phyloP scores from a whole-genome alignment of 1,140 invertebrate genomes.

The Drosophila orosa region DNA sequence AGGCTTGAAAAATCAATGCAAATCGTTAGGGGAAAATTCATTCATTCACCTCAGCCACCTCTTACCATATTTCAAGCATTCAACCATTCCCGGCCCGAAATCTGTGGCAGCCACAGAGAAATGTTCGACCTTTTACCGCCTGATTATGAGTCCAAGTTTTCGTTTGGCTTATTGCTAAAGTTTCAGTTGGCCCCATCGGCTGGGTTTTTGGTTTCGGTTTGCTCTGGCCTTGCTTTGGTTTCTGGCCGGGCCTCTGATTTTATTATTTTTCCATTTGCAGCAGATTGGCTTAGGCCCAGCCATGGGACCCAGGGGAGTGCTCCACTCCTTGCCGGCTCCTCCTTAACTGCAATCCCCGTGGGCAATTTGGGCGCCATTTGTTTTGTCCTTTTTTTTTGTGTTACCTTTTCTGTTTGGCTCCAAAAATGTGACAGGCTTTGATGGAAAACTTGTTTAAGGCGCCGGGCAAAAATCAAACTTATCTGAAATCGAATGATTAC shows the following conservation, averaged over 20 bases:
- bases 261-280: conserved; percentile 73
- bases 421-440: conserved; percentile 18
- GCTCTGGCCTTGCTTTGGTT: conserved; percentile 14
- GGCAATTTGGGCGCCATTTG: conserved; percentile 39
- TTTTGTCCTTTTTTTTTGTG: conserved; percentile 25
- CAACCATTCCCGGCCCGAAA: background rate
- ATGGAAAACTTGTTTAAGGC: conserved; percentile 11
- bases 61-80: background rate
- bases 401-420: conserved; percentile 7
- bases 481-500: background rate
- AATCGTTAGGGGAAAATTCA: conserved; percentile 25
- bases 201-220: conserved; percentile 28
- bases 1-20: conserved; percentile 24
- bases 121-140: conserved; percentile 42
- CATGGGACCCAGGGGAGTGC: conserved; percentile 32
- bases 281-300: conserved; percentile 51
- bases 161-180: conserved; percentile 51
- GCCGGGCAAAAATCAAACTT: conserved; percentile 1
- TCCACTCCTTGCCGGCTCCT: conserved; percentile 11
- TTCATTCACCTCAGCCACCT: background rate
- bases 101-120: conserved; percentile 26
- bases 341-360: conserved; percentile 37
- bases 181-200: conserved; percentile 24
- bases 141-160: conserved; percentile 55
- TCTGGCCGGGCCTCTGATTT: conserved; percentile 48